A percentile compares a stretch with the other conserved stretches of the same genome.
These are phyloP conservation scores for Phlogophora meticulosa DNA, from an alignment of 2,888 invertebrate species.

Conservation along the genomic window DNA sequence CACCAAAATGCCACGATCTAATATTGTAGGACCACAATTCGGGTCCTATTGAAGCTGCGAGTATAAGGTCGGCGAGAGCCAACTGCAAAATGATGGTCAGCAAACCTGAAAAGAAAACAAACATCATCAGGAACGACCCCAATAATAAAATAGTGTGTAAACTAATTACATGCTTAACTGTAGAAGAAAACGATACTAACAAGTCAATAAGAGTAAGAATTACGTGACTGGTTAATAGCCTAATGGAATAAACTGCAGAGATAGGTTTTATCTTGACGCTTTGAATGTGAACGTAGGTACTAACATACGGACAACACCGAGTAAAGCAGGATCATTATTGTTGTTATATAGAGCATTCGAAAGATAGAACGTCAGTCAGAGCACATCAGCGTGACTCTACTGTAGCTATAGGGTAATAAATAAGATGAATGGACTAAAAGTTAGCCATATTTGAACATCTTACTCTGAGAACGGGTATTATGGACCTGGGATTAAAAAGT, in stretches of 20 bases:
- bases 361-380: conserved; percentile 18
- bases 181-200: conserved; percentile 11
- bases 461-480: background rate
- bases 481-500: conserved; percentile 11
- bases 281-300: conserved; percentile 9
- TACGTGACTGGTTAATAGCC: conserved; percentile 5
- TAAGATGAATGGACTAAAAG: conserved; percentile 23
- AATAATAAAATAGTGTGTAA: background rate
- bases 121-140: background rate
- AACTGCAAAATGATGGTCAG: conserved; percentile 90
- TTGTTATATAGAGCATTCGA: conserved; percentile 15
- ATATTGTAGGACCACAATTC: conserved; percentile 90
- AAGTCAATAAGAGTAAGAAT: conserved; percentile 26
- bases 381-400: background rate
- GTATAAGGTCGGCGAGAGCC: conserved; percentile 87
- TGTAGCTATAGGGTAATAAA: background rate
- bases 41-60: conserved; percentile 84
- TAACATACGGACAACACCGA: background rate
- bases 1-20: conserved; percentile 89
- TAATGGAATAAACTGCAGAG: conserved; percentile 11
- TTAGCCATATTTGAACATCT: conserved; percentile 16
- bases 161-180: background rate
- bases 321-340: conserved; percentile 16
- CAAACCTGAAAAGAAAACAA: conserved; percentile 85
- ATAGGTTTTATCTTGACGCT: conserved; percentile 5